phyloP scores from a whole-genome alignment of 2,113 vertebrate species.

The Chamaetylas fuelleborni region DNA sequence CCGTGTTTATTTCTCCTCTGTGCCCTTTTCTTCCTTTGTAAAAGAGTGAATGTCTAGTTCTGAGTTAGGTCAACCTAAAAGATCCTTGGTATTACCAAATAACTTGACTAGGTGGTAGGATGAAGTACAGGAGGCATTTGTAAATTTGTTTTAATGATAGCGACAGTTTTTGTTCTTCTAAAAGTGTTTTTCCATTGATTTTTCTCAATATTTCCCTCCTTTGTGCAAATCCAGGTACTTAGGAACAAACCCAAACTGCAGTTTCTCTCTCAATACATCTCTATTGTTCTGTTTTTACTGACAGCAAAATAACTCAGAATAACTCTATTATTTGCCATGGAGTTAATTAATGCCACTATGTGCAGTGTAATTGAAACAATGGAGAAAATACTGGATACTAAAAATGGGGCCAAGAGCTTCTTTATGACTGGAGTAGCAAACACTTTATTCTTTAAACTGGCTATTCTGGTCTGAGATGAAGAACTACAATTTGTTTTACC shows the following conservation, averaged over 20 bases:
- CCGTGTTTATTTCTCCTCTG: neutral
- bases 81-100: neutral
- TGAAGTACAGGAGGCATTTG: neutral
- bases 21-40: neutral
- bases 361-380: neutral
- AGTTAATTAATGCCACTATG: neutral
- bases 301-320: neutral
- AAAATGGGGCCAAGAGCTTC: neutral
- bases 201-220: rapidly evolving
- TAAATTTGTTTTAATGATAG: neutral
- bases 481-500: neutral
- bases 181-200: neutral
- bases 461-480: neutral
- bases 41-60: neutral
- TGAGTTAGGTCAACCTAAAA: neutral
- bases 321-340: neutral
- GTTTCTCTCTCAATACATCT: neutral
- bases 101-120: neutral
- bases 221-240: neutral
- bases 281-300: neutral
- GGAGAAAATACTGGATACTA: neutral
- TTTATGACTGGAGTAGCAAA: neutral
- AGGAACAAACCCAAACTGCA: neutral
- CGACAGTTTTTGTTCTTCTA: neutral
- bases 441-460: neutral